Evolutionary conservation across 2,888 invertebrate species (phyloP), one percentile per base, ranked within the genome.

Genomic region (Diplazon laetatorius): DNA sequence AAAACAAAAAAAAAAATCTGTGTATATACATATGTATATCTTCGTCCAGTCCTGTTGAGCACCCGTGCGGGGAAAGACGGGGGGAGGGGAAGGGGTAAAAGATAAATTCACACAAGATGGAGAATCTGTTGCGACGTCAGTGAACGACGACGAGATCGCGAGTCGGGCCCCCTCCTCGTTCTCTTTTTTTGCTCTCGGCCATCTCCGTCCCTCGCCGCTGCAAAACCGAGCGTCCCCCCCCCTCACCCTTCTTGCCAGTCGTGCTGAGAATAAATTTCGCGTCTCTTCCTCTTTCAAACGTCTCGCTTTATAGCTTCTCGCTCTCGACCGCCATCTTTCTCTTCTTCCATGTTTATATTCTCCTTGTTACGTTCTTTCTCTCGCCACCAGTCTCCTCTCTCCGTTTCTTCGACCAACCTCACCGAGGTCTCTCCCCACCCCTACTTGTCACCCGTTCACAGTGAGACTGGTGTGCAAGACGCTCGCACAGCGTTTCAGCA

Each of bases 91-190:
- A 10, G 46, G 50, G 12, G n/a, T 10, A 4, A 8, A 65, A 50
- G 30, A 50, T 63, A 44, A 44, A 65, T 42, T 66, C 25, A 65
- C 87, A 84, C 85, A n/a, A n/a, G 85, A 88, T 73, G 86, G 85
- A 84, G 85, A 86, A 84, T 83, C 84, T 81, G 82, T 84, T 87
- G 85, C 85, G 84, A 83, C 83, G 85, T 84, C 82, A 84, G 83
- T 83, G 83, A 5, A 30, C 2, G 83, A 84, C 80, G 70, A 75
- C 59, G 63, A 76, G 81, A 82, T 52, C 71, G 69, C 80, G 76
- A n/a, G n/a, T n/a, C n/a, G 78, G 72, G 65, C 79, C 75, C 75
- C 68, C 46, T 9, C 71, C 57, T 16, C 66, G 46, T 59, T 75
- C 48, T 57, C 16, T 37, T 39, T 68, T 73, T 50, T 57, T 37